These are phyloP conservation scores for Sorex fumeus DNA, from an alignment of 2,113 vertebrate genomes.

Conservation along the genomic window DNA sequence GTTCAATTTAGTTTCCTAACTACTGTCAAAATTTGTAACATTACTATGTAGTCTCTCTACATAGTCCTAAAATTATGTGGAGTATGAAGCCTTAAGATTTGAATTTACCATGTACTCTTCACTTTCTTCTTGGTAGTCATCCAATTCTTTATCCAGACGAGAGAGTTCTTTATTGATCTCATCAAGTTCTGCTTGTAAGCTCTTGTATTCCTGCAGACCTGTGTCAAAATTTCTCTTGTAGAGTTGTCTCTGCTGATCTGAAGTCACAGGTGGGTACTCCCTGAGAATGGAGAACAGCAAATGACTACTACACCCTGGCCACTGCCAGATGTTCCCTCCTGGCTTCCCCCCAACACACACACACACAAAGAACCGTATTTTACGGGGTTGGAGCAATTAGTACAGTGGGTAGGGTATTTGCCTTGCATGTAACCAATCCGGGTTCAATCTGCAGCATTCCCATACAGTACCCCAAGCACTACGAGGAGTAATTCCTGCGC, in stretches of 20 bases:
- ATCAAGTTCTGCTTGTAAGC: slow-evolving; percentile 91
- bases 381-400: too few species aligned
- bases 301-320: not conserved
- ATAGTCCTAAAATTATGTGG: not conserved
- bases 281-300: slow-evolving; percentile 76
- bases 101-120: slow-evolving; percentile 90
- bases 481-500: too few species aligned
- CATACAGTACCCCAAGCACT: too few species aligned
- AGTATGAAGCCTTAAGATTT: not conserved
- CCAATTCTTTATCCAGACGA: slow-evolving; percentile 88
- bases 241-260: slow-evolving; percentile 87
- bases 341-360: too few species aligned
- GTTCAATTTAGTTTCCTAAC: slow-evolving; percentile 18
- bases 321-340: too few species aligned
- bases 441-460: too few species aligned
- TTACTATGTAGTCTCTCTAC: not conserved
- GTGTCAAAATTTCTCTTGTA: slow-evolving; percentile 92
- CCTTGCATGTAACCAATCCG: too few species aligned
- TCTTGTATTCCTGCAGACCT: slow-evolving; percentile 90
- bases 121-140: slow-evolving; percentile 87
- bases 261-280: slow-evolving; percentile 88
- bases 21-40: not conserved
- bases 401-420: too few species aligned
- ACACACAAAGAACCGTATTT: too few species aligned
- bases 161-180: slow-evolving; percentile 89